A percentile compares a stretch with the other conserved stretches of the same genome.
Evolutionary conservation across 2,113 vertebrate species (phyloP).

Genomic region (Nesoenas mayeri): DNA sequence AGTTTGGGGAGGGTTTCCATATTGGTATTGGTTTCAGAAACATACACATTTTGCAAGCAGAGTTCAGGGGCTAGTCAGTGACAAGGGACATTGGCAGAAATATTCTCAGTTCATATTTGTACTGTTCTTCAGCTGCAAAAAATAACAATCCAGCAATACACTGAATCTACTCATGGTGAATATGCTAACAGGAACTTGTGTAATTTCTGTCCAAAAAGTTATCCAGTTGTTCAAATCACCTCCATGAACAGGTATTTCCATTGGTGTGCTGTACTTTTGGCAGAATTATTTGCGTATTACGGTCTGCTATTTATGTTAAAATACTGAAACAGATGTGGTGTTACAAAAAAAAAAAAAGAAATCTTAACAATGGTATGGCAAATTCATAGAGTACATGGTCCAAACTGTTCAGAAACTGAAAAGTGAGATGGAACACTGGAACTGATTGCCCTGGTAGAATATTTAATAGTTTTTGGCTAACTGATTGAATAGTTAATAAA

Average conservation of each 20-base stretch:
- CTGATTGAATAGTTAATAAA: neutral
- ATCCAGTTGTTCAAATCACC: neutral
- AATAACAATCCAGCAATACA: neutral
- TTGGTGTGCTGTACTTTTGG: neutral
- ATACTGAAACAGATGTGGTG: neutral
- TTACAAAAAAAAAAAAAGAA: neutral
- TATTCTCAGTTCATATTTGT: neutral
- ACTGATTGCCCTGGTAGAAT: neutral
- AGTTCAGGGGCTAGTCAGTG: neutral
- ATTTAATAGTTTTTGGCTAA: neutral
- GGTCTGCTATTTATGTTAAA: neutral
- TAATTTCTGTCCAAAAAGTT: neutral
- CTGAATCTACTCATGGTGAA: neutral
- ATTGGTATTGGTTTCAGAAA: neutral
- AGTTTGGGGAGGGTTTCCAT: neutral
- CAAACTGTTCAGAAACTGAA: neutral
- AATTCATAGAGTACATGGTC: neutral
- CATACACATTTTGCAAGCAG: neutral
- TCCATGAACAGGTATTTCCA: neutral
- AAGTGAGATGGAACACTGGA: neutral
- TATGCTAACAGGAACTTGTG: neutral
- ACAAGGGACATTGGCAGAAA: neutral
- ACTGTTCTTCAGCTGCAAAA: neutral
- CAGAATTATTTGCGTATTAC: neutral
- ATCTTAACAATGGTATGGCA: neutral